Evolutionary conservation across 2,888 invertebrate genomes (phyloP), one percentile per base, ranked within the genome.

Genomic region (Lasioglossum pauxillum): DNA sequence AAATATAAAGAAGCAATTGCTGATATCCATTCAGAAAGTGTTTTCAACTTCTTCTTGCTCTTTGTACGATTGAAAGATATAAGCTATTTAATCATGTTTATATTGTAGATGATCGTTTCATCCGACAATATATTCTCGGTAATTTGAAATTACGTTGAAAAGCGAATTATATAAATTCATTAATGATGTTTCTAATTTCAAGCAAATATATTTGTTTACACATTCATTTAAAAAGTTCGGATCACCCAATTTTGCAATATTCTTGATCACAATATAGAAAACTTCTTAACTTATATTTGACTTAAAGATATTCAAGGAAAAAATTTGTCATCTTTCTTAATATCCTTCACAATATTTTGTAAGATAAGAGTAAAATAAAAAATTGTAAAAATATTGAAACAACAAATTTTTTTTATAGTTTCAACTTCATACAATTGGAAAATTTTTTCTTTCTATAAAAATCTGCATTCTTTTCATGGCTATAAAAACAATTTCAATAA

Each of bases 1-100:
- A 78, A 78, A 82, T 81, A 78, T 64, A 49, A 49, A 46, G 16
- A 60, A 27, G 49, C 19, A 49, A 16, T n/a, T 46, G 57, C 71
- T 27, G 72, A 12, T 67, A 38, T 41, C 69, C 23, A 4, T 69
- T 69, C 38, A 1, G 23, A 5, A 23, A 14, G 19, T 38, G 23
- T 23, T 23, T 19, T 2, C 12, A 23, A 8, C 12, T 69, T 64
- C 64, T 69, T 23, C 23, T 38, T 69, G 69, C 41, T 41, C 19
- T 64, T 69, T 38, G 23, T 19, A 8, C 23, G 23, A 69, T 38
- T 38, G 23, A 4, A 69, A 8, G 23, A 5, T 41, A 71, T 41
- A 7, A 16, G 16, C 16, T 19, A 2, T 41, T 41, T 10, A n/a
- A 38, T n/a, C 19, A 2, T 38, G 69, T 69, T 23, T n/a, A 41